Base-by-base conservation (phyloP, 2,888 invertebrate genomes). In the Argyra leucocephala region DNA sequence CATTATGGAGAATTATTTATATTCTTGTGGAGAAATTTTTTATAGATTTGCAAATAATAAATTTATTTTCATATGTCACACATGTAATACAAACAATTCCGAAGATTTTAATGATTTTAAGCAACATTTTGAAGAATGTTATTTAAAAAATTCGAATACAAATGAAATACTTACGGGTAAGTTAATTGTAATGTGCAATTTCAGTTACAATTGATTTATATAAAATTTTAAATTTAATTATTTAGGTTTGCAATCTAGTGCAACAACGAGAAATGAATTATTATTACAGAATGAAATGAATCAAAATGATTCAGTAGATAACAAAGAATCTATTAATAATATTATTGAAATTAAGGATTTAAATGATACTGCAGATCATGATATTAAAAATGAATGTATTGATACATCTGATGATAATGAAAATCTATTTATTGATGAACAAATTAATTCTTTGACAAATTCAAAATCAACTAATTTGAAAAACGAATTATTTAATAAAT, bases 21-120 rank as follows among this genome's bases (percentile, higher is more conserved):
- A 48, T 48, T 48, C 48, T 5, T 48, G 48, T n/a, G 48, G 48
- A 18, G 18, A 48, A 48, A 15, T 48, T 18, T 48, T 48, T 48
- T 48, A 48, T 48, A 48, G 18, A 48, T 18, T 48, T 12, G 7
- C 48, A 48, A 48, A 48, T 15, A 48, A 48, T 48, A 48, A 15
- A 18, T 48, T 48, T 48, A 5, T 48, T 48, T 1, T 48, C 5
- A 5, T 48, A 48, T 48, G 48, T 48, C 12, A 48, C 6, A 48
- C 48, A 48, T 48, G 48, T 48, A 48, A 48, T 48, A 48, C 48
- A 18, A 18, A 9, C 1, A 48, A 48, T 48, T 48, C 18, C 18
- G 48, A 48, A 18, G 48, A 48, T 48, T 48, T 12, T 48, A 48
- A 48, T 48, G n/a, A 48, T 48, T 48, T 48, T 48, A 48, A 48